Conservation (phyloP, 2,888 invertebrate genomes). For the Callosobruchus maculatus region DNA sequence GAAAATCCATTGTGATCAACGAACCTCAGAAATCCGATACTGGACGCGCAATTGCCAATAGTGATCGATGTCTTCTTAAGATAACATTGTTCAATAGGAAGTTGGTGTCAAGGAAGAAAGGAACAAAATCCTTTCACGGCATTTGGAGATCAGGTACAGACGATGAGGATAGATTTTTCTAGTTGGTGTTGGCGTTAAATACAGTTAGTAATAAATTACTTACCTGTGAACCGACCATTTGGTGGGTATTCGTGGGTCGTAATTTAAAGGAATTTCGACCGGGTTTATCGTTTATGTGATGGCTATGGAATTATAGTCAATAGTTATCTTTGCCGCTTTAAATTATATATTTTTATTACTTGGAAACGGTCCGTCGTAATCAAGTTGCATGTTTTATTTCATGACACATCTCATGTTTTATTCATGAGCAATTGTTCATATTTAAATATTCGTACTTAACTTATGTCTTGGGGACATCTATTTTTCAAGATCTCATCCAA, state of each 20-base stretch:
- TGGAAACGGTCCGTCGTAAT: not conserved
- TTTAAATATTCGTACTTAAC: not conserved
- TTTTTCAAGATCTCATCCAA: too few relatives aligned
- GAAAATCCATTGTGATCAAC: too few relatives aligned
- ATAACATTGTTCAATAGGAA: not conserved
- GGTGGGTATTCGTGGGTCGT: not conserved
- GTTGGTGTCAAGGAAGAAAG: not conserved
- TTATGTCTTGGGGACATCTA: not conserved
- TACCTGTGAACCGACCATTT: not conserved
- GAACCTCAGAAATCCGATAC: not conserved
- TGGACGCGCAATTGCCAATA: not conserved
- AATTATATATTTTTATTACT: not conserved
- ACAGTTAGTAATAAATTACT: not conserved
- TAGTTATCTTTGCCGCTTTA: not conserved
- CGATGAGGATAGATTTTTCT: not conserved
- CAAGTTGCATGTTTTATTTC: not conserved
- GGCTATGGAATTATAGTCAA: not conserved
- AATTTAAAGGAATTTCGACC: not conserved
- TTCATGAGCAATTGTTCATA: not conserved
- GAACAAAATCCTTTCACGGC: not conserved
- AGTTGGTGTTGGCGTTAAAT: not conserved
- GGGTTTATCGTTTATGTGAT: not conserved
- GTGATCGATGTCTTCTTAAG: not conserved
- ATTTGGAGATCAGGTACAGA: not conserved
- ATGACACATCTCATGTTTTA: not conserved